Base-by-base conservation (phyloP, 2,113 vertebrate genomes). In the Sinocyclocheilus maitianheensis region DNA sequence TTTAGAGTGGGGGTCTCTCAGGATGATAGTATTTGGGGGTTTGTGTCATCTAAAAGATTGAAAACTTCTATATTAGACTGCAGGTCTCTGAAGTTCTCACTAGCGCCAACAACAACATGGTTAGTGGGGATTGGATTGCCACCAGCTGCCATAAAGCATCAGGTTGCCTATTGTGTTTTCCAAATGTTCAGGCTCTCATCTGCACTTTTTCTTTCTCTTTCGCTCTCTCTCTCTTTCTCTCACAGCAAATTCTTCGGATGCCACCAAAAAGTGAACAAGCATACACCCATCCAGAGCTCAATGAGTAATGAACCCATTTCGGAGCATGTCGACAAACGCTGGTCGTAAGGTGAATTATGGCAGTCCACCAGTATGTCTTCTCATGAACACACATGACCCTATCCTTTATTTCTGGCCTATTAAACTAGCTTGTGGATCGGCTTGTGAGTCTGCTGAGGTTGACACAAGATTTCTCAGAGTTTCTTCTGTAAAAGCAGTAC, bases 241-340 rank as follows among this genome's bases (percentile, higher is more conserved):
- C 78, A 22, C 20, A 89, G 87, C 83, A 26, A 80, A 83, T 89
- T 88, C 88, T 85, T 90, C 67, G 87, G 91, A 94, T 92, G 93
- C 91, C 90, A 91, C 77, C 80, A 75, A 90, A 86, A 43, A 76
- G 81, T 86, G n/a, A 77, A 88, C 8, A 84, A 91, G 82, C 90
- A 91, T 84, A 88, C 87, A 84, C 85, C 83, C 83, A 92, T 85
- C 85, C 16, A 86, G 90, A 90, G 93, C 90, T 91, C 91, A 81
- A 90, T 95, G 92, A 96, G 96, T 96, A 94, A 99, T 99, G 98
- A 98, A 98, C 95, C 94, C 98, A 91, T 97, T 99, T 93, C 97
- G 98, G 98, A 99, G 96, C 93, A 99, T 98, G 97, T 98, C 98
- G 94, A 93, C 96, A 89, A 95, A 95, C 91, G 95, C 96, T 86